These are phyloP conservation scores for Cylas formicarius DNA, from an alignment of 1,140 invertebrate genomes.

Conservation along the genomic window DNA sequence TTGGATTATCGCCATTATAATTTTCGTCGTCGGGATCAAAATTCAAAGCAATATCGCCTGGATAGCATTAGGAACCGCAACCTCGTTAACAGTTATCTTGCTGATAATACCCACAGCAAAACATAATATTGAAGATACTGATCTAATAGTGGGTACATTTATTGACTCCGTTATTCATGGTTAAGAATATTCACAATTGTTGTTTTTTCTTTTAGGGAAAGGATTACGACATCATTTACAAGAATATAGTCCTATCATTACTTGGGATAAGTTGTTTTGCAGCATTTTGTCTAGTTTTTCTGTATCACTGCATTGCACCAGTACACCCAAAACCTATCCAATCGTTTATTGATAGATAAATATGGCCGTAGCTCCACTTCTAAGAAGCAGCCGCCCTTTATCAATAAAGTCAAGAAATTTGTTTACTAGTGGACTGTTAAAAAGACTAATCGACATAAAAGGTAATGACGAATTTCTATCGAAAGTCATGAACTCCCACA, in stretches of 20 bases:
- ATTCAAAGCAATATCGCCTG: slow-evolving; percentile 49
- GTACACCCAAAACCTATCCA: slow-evolving; percentile 38
- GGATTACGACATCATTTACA: slow-evolving; percentile 51
- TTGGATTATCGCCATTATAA: slow-evolving; percentile 47
- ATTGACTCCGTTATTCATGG: no score
- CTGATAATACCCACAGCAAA: slow-evolving; percentile 47
- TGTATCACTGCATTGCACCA: slow-evolving; percentile 46
- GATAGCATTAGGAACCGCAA: slow-evolving; percentile 43
- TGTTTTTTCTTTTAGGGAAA: slow-evolving; percentile 46
- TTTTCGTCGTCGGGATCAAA: slow-evolving; percentile 50
- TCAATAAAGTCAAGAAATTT: slow-evolving; percentile 13
- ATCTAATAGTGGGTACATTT: slow-evolving; percentile 26
- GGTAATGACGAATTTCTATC: slow-evolving; percentile 50
- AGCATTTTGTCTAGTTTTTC: slow-evolving; percentile 46
- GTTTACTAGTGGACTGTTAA: slow-evolving; percentile 31
- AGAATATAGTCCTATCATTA: slow-evolving; percentile 45
- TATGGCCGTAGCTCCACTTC: slow-evolving; percentile 17
- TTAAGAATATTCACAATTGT: no score
- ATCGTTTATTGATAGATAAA: slow-evolving; percentile 25
- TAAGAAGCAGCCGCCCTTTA: slow-evolving; percentile 9
- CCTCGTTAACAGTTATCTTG: slow-evolving; percentile 47
- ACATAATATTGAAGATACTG: slow-evolving; percentile 40
- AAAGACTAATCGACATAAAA: slow-evolving; percentile 49
- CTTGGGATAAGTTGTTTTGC: slow-evolving; percentile 44
- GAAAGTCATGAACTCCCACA: slow-evolving; percentile 73